Conservation (phyloP, 1,140 invertebrate genomes). For the Drosophila albomicans region DNA sequence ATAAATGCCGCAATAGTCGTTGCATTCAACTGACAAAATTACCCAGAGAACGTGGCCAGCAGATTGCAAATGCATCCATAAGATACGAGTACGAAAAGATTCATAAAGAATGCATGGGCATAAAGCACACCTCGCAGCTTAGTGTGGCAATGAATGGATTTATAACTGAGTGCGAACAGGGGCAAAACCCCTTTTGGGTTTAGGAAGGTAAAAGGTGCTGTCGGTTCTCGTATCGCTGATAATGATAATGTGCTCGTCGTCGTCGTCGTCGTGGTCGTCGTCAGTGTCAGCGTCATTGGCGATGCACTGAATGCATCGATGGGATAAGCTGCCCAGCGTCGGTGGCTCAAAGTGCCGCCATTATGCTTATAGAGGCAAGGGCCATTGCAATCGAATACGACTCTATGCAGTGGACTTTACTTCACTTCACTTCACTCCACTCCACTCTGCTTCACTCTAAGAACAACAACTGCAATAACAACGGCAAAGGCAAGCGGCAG, state of each 20-base stretch:
- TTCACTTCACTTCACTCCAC: conserved; percentile 25
- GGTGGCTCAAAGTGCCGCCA: conserved; percentile 81
- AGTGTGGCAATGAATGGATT: conserved; percentile 56
- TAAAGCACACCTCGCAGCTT: conserved; percentile 34
- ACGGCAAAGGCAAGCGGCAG: conserved; percentile 52
- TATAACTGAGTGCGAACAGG: conserved; percentile 71
- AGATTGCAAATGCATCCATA: conserved; percentile 59
- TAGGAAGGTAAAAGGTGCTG: conserved; percentile 26
- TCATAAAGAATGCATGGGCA: conserved; percentile 24
- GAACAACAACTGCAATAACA: conserved; percentile 51
- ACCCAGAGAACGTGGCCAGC: conserved; percentile 28
- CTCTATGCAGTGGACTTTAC: conserved; percentile 36
- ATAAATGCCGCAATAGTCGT: conserved; percentile 58
- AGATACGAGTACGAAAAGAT: conserved; percentile 51
- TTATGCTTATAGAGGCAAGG: conserved; percentile 52
- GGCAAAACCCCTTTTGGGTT: conserved; percentile 25
- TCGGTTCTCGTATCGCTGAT: conserved; percentile 48
- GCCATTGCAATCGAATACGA: background rate
- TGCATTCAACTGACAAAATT: conserved; percentile 33
- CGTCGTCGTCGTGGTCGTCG: background rate
- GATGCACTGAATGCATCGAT: conserved; percentile 62
- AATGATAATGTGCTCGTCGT: conserved; percentile 78
- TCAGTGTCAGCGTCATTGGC: conserved; percentile 49
- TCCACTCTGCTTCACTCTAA: conserved; percentile 36
- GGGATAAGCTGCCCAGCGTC: conserved; percentile 58